Base-by-base conservation (phyloP, 2,113 vertebrate genomes). In the Struthio camelus region DNA sequence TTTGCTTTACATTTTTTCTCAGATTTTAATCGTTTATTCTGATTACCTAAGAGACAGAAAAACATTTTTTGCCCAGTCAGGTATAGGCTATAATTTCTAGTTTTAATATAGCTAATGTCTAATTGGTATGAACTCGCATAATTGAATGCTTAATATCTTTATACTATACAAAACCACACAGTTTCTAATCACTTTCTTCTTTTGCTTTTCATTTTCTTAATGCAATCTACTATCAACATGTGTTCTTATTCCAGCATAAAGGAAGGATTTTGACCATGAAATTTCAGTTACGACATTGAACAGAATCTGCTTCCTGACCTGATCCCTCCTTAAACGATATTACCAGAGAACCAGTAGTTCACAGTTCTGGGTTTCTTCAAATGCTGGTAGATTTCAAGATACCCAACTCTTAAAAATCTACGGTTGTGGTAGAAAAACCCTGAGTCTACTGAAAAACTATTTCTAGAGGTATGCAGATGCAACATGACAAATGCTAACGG, bases 401-500 rank as follows among this genome's bases (percentile, higher is more conserved):
- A 46, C 1, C 6, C 3, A 1, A 28, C 14, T 42, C n/a, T 25
- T 64, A 85, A 80, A 94, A 84, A 16, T 1, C 14, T 19, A 58
- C 3, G 17, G 17, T 78, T 59, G 25, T 40, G 66, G 50, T 10
- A 3, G 77, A 66, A 78, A 86, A 73, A 2, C n/a, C 50, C 28
- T 0, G 0, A 73, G 6, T 61, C 62, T 28, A 40, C 3, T 48
- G 42, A 85, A 81, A 80, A 93, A 69, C 13, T 50, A 4, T 9
- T 77, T 73, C 61, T 36, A 65, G n/a, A 54, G 19, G 0, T 23
- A 4, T 10, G 24, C 38, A 80, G 28, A 32, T 38, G 36, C 12
- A 78, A 86, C 80, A 16, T 40, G 23, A 66, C 38, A 66, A 66
- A 42, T 53, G 23, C 34, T 66, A n/a, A 89, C 89, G 30, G n/a